A percentile compares a stretch with the other conserved stretches of the same genome.
Conservation (phyloP, 2,113 vertebrate genomes). For the Numenius arquata region DNA sequence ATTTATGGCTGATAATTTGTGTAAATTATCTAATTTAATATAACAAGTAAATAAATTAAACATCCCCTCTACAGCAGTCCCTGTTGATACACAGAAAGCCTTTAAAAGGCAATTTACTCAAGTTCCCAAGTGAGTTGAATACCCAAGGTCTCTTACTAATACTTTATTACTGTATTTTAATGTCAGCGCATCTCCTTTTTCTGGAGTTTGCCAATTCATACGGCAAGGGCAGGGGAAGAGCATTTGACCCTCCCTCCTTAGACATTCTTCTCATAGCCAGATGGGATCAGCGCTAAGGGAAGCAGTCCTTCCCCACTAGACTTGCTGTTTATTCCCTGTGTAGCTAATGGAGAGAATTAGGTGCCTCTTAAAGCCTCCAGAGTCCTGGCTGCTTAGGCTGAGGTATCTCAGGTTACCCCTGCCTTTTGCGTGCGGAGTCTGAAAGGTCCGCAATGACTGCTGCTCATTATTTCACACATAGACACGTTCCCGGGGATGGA, state of each 20-base stretch:
- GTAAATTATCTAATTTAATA: conserved; percentile 65
- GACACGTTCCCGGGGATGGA: neutral
- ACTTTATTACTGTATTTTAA: neutral
- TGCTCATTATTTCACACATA: neutral
- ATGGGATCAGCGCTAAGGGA: neutral
- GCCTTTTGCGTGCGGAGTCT: neutral
- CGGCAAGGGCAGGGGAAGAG: neutral
- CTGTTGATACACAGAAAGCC: neutral
- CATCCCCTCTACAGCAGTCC: conserved; percentile 7
- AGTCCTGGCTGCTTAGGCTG: neutral
- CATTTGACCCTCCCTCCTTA: neutral
- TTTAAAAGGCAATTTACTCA: conserved; percentile 46
- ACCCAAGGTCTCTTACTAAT: conserved; percentile 6
- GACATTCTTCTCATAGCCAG: neutral
- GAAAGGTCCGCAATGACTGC: neutral
- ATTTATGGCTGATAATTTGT: conserved; percentile 43
- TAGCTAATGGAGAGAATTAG: neutral
- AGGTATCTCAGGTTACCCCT: neutral
- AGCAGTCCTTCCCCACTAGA: neutral
- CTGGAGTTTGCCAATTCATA: neutral
- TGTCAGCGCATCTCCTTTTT: neutral
- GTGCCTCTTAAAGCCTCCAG: neutral
- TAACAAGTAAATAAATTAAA: conserved; percentile 62
- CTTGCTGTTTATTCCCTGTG: neutral
- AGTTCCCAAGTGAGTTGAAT: conserved; percentile 9